These are phyloP conservation scores for Acanthococcus lagerstroemiae DNA, from an alignment of 2,888 invertebrate species.

Conservation along the genomic window DNA sequence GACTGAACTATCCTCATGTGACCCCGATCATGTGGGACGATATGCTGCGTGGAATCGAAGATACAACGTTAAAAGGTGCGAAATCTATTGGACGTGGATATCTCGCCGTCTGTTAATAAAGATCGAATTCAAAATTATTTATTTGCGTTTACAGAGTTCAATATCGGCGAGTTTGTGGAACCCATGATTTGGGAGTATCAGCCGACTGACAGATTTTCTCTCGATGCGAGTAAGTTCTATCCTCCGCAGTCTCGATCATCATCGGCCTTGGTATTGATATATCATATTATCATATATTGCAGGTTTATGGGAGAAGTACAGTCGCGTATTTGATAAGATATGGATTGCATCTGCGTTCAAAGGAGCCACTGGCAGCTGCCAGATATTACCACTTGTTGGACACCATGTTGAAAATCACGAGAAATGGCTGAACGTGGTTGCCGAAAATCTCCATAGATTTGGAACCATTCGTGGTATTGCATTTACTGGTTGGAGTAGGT, in stretches of 20 bases:
- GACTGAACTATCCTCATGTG: conserved; percentile 52
- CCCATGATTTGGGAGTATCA: conserved; percentile 63
- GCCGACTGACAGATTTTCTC: conserved; percentile 47
- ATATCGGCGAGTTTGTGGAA: conserved; percentile 51
- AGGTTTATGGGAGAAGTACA: conserved; percentile 56
- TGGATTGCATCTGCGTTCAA: conserved; percentile 79
- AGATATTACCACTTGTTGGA: conserved; percentile 55
- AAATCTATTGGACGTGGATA: conserved; percentile 13
- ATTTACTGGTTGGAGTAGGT: conserved; percentile 67
- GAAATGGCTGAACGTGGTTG: conserved; percentile 55
- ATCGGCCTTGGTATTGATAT: neutral
- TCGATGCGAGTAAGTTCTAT: conserved; percentile 41
- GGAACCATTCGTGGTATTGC: conserved; percentile 47
- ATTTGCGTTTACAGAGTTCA: conserved; percentile 46
- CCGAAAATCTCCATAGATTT: conserved; percentile 48
- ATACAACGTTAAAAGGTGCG: conserved; percentile 49
- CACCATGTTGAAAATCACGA: conserved; percentile 68
- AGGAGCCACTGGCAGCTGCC: conserved; percentile 69
- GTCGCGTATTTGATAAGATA: conserved; percentile 54
- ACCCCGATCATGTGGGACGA: conserved; percentile 77
- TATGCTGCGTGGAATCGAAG: conserved; percentile 58
- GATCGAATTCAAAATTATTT: neutral
- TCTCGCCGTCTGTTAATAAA: neutral
- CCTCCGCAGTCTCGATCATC: neutral
- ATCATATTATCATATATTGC: conserved; percentile 36